Conservation (phyloP, 2,113 vertebrate species). For the Polypterus senegalus region DNA sequence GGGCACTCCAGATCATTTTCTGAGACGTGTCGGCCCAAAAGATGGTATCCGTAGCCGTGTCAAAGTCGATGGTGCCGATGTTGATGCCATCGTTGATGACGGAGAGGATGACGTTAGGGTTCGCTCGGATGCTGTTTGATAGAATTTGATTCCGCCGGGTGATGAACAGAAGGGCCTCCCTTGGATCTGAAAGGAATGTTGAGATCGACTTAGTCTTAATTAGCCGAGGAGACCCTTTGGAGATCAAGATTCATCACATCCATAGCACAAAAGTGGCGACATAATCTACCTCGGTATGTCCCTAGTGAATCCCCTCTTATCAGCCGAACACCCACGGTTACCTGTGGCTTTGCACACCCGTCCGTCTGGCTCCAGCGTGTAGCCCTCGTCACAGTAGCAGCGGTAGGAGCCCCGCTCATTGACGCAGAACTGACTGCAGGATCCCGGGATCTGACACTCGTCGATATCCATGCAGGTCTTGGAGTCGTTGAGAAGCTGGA, state of each 20-base stretch:
- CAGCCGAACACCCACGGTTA: constrained; percentile 4
- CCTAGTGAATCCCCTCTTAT: background rate
- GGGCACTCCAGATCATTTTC: constrained; percentile 42
- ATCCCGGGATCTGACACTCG: constrained; percentile 44
- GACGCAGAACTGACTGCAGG: constrained; percentile 47
- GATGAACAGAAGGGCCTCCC: constrained; percentile 34
- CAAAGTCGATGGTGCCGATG: constrained; percentile 44
- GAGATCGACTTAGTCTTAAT: too few relatives aligned
- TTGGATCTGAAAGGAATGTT: constrained; percentile 20
- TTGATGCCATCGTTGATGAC: constrained; percentile 26
- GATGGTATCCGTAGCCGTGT: constrained; percentile 34
- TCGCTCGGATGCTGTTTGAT: constrained; percentile 28
- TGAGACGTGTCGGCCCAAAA: constrained; percentile 41
- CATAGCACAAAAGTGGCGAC: too few relatives aligned
- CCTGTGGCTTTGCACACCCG: constrained; percentile 41
- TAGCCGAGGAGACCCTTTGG: too few relatives aligned
- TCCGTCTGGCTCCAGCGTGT: constrained; percentile 38
- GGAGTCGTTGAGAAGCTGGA: constrained; percentile 42
- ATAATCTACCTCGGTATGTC: too few relatives aligned
- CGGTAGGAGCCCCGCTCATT: constrained; percentile 45
- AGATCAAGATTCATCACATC: too few relatives aligned
- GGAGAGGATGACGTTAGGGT: constrained; percentile 27
- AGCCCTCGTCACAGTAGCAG: constrained; percentile 43
- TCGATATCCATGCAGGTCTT: constrained; percentile 48
- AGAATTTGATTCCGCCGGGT: constrained; percentile 39